Evolutionary conservation across 2,888 invertebrate species (phyloP).

Genomic region (Andrena bicolor): DNA sequence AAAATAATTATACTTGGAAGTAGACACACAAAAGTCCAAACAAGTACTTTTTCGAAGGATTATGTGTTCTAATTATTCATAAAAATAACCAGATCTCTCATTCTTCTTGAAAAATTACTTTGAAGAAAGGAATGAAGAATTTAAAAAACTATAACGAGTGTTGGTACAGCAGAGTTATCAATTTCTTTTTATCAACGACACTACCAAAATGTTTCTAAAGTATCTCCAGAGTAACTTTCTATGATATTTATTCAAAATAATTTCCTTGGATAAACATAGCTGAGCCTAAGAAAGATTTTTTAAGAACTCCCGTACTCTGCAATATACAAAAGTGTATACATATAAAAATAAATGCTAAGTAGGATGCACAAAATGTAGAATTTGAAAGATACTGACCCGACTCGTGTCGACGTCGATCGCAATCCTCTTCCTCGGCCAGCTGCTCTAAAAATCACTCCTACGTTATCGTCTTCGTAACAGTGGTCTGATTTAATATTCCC

Average conservation of each 20-base stretch:
- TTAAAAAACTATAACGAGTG: neutral
- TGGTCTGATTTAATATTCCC: constrained; percentile 33
- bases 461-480: constrained; percentile 18
- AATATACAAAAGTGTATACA: too few relatives aligned
- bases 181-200: constrained; percentile 9
- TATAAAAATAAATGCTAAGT: too few relatives aligned
- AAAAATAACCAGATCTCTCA: too few relatives aligned
- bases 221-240: neutral
- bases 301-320: too few relatives aligned
- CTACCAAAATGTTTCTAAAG: neutral
- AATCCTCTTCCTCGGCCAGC: constrained; percentile 26
- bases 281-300: too few relatives aligned
- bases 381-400: constrained; percentile 78
- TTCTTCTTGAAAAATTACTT: neutral
- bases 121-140: neutral
- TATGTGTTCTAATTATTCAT: too few relatives aligned
- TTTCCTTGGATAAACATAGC: constrained; percentile 11
- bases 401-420: constrained; percentile 39
- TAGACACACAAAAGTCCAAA: too few relatives aligned
- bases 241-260: neutral
- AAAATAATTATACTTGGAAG: too few relatives aligned
- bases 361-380: constrained; percentile 60
- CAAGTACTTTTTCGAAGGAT: too few relatives aligned
- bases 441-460: constrained; percentile 30
- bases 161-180: neutral